Conservation (phyloP, 2,113 vertebrate genomes). For the Poicephalus meyeri region DNA sequence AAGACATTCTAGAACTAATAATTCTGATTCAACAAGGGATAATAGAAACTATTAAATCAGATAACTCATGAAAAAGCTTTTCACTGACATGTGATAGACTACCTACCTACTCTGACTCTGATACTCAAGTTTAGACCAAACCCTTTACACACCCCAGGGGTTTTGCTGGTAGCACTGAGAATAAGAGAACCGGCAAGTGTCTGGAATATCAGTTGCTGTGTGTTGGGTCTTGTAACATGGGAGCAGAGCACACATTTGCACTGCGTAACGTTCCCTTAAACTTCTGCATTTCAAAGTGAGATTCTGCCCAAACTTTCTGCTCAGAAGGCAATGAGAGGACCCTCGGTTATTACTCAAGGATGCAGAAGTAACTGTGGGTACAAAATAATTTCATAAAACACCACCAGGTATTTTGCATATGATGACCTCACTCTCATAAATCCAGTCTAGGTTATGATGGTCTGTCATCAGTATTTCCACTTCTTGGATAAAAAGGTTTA, state of each 20-base stretch:
- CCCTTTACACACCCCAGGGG: background rate
- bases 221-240: background rate
- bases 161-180: background rate
- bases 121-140: background rate
- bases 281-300: background rate
- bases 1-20: background rate
- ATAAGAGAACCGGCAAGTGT: background rate
- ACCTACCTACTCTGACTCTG: background rate
- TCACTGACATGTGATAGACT: background rate
- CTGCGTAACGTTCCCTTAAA: background rate
- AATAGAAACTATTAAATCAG: background rate
- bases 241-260: background rate
- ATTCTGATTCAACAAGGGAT: background rate
- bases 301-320: background rate
- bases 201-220: background rate
- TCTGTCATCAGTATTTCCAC: background rate
- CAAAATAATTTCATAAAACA: background rate
- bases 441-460: background rate
- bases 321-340: background rate
- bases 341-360: background rate
- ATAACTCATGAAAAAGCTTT: background rate
- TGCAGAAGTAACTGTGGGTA: background rate
- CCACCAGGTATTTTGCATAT: background rate
- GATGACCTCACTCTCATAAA: background rate
- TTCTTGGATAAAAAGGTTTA: background rate